Conservation (phyloP, 1,140 invertebrate species). For the Pseudomyrmex pallidus region DNA sequence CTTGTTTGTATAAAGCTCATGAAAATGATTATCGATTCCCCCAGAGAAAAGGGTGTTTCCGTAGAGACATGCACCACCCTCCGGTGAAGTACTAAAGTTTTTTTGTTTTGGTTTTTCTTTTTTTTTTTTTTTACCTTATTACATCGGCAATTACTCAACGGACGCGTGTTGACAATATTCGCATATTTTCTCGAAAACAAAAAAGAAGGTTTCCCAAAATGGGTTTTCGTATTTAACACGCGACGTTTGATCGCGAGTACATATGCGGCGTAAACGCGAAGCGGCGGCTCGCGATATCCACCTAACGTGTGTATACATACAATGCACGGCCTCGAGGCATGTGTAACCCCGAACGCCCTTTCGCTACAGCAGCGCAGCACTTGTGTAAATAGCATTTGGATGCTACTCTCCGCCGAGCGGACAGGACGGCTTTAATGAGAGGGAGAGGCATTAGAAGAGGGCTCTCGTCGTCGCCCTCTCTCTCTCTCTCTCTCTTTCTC, state of each 20-base stretch:
- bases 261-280: neutral
- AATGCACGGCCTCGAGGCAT: slow-evolving; percentile 22
- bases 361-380: slow-evolving; percentile 61
- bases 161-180: neutral
- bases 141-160: slow-evolving; percentile 28
- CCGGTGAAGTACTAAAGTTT: too few species aligned
- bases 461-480: slow-evolving; percentile 58
- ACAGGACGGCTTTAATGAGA: slow-evolving; percentile 71
- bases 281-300: too few species aligned
- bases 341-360: slow-evolving; percentile 60
- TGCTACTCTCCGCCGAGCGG: slow-evolving; percentile 65
- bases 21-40: slow-evolving; percentile 33
- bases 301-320: too few species aligned
- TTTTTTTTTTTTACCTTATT: too few species aligned
- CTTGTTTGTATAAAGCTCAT: neutral
- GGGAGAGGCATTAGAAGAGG: slow-evolving; percentile 71
- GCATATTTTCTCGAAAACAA: too few species aligned
- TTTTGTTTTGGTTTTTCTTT: too few species aligned
- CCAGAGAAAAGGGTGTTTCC: neutral
- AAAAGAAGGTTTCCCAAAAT: too few species aligned
- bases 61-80: neutral
- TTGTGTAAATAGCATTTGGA: slow-evolving; percentile 76
- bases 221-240: neutral
- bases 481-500: too few species aligned
- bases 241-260: slow-evolving; percentile 44